These are phyloP conservation scores for Balaeniceps rex DNA, from an alignment of 2,113 vertebrate genomes.

Conservation along the genomic window DNA sequence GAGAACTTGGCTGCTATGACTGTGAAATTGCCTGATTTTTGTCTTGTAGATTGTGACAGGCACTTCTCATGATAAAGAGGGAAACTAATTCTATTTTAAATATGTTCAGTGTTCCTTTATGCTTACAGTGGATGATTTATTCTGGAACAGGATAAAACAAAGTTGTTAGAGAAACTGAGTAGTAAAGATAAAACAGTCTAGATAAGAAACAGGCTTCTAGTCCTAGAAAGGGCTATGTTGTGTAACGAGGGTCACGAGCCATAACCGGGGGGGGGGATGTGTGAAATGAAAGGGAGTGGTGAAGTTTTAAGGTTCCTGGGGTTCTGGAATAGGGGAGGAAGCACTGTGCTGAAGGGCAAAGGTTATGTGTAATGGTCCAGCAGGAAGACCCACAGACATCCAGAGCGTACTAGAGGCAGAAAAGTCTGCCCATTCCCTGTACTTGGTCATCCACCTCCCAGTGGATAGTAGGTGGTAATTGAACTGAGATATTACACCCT, in stretches of 20 bases:
- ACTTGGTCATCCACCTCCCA: neutral
- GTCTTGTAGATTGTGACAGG: neutral
- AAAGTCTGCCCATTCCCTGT: neutral
- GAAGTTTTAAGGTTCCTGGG: neutral
- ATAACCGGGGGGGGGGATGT: too few relatives aligned
- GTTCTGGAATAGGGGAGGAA: neutral
- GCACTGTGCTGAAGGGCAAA: neutral
- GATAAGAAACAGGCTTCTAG: neutral
- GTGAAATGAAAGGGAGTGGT: too few relatives aligned
- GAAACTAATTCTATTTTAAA: neutral
- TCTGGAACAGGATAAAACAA: neutral
- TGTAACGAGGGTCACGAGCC: too few relatives aligned
- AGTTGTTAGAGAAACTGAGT: neutral
- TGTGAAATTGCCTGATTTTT: neutral
- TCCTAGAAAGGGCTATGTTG: neutral
- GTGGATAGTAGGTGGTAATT: rapidly evolving
- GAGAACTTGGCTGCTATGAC: neutral
- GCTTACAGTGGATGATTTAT: neutral
- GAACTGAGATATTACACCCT: neutral
- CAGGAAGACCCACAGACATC: neutral
- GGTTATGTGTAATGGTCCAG: neutral
- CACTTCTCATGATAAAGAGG: neutral
- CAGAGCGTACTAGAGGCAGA: neutral
- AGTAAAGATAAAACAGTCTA: neutral
- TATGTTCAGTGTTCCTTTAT: neutral